Percentiles rank a stretch among this genome's conserved stretches.
Conservation (phyloP, 2,888 invertebrate genomes). For the Drosophila ochracea region DNA sequence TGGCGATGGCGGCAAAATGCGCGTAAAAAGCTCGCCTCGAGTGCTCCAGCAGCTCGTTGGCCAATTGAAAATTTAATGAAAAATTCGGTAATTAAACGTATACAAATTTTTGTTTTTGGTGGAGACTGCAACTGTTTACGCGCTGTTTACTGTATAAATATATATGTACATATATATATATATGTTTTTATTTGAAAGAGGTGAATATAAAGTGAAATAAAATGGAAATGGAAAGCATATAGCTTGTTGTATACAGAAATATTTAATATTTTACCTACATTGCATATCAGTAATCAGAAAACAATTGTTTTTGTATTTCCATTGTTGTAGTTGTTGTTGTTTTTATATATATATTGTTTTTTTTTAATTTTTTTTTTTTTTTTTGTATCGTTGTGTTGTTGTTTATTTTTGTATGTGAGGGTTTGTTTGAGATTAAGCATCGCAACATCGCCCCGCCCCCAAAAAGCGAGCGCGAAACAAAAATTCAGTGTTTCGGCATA, state of each 20-base stretch:
- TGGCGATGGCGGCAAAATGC: constrained; percentile 44
- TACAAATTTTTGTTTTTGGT: neutral
- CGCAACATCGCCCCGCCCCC: constrained; percentile 23
- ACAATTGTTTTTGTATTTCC: constrained; percentile 44
- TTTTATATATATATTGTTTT: constrained; percentile 11
- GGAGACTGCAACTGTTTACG: constrained; percentile 56
- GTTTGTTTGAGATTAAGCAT: constrained; percentile 40
- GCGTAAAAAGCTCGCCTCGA: constrained; percentile 63
- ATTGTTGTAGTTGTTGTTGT: constrained; percentile 50
- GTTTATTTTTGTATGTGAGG: constrained; percentile 22
- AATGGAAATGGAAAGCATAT: constrained; percentile 35
- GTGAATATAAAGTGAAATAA: constrained; percentile 33
- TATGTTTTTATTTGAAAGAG: constrained; percentile 8
- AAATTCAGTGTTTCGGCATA: constrained; percentile 44
- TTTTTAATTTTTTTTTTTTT: constrained; percentile 8
- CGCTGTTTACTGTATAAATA: constrained; percentile 26
- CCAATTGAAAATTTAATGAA: constrained; percentile 33
- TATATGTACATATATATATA: constrained; percentile 6
- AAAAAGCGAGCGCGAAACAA: constrained; percentile 52
- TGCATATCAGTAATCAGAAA: constrained; percentile 45
- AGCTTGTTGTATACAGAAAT: constrained; percentile 44
- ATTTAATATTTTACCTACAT: constrained; percentile 72
- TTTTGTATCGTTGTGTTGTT: constrained; percentile 17
- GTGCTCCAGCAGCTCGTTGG: neutral
- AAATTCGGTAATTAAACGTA: constrained; percentile 21